These are phyloP conservation scores for Coptodon rendalli DNA, from an alignment of 2,113 vertebrate genomes.

Conservation along the genomic window DNA sequence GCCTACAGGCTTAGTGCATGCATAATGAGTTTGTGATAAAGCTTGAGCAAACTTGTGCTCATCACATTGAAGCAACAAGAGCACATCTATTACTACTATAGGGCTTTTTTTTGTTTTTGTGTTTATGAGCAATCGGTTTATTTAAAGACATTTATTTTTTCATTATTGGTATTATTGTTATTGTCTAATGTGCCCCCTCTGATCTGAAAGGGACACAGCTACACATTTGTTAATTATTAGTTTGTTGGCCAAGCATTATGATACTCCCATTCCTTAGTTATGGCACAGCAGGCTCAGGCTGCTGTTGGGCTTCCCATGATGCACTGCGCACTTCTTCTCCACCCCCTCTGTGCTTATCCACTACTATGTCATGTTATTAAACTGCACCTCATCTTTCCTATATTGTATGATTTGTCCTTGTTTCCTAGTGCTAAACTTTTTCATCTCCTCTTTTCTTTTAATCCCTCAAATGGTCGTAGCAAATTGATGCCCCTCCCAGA, in stretches of 20 bases:
- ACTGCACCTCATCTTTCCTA: background rate
- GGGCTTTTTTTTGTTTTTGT: background rate
- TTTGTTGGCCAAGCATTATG: background rate
- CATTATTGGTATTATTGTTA: background rate
- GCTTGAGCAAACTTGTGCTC: background rate
- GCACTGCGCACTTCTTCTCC: background rate
- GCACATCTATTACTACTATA: background rate
- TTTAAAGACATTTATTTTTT: background rate
- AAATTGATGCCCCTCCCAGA: background rate
- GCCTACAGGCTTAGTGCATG: background rate
- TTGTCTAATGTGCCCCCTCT: background rate
- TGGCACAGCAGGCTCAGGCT: background rate
- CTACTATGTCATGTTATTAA: background rate
- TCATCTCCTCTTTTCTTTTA: background rate
- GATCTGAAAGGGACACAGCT: background rate
- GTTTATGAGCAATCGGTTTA: background rate
- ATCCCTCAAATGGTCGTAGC: background rate
- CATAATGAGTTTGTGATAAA: conserved; percentile 14
- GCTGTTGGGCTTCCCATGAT: background rate
- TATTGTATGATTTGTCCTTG: background rate
- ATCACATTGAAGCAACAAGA: background rate
- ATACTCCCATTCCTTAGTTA: background rate
- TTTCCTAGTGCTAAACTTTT: background rate
- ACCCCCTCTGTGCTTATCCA: background rate
- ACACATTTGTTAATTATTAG: background rate